Evolutionary conservation across 2,797 vertebrate genomes (phyloP).

Genomic region (Tenualosa thibaudeaui): DNA sequence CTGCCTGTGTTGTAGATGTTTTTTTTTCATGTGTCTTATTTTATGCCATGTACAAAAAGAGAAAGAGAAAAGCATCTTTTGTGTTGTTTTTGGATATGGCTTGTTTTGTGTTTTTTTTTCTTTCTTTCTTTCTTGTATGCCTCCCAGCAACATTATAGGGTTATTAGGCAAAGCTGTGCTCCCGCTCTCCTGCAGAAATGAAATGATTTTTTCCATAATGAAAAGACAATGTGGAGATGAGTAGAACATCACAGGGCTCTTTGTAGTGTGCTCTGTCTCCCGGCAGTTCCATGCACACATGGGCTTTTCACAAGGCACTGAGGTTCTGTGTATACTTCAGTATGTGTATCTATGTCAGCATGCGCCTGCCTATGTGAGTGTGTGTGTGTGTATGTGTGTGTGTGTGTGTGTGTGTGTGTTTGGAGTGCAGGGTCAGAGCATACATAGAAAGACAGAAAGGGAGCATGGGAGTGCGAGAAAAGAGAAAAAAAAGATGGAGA

Average conservation of each 20-base stretch:
- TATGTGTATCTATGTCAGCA: conserved; percentile 12
- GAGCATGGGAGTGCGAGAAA: conserved; percentile 43
- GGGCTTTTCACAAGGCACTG: conserved; percentile 68
- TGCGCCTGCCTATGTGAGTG: not conserved
- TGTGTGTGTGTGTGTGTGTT: not conserved
- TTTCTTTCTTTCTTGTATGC: not conserved
- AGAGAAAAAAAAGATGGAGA: conserved; percentile 41
- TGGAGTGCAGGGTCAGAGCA: conserved; percentile 55
- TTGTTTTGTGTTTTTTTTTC: conserved; percentile 34
- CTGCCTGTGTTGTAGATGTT: conserved; percentile 49
- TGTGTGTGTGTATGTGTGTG: not conserved
- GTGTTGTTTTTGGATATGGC: conserved; percentile 51
- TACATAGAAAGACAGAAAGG: conserved; percentile 70
- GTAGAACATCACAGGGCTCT: conserved; percentile 73
- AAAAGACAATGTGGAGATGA: conserved; percentile 74
- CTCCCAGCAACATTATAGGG: conserved; percentile 77
- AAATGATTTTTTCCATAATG: conserved; percentile 77
- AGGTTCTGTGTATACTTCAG: conserved; percentile 5
- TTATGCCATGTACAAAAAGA: not conserved
- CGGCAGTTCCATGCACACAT: conserved; percentile 63
- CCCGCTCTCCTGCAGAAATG: conserved; percentile 63
- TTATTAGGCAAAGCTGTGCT: conserved; percentile 90
- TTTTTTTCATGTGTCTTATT: conserved; percentile 52
- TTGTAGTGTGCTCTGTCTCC: conserved; percentile 63
- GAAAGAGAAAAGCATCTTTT: conserved; percentile 74